A percentile compares a stretch with the other conserved stretches of the same genome.
phyloP scores from a whole-genome alignment of 2,888 invertebrate genomes.

The Amphipyra berbera region DNA sequence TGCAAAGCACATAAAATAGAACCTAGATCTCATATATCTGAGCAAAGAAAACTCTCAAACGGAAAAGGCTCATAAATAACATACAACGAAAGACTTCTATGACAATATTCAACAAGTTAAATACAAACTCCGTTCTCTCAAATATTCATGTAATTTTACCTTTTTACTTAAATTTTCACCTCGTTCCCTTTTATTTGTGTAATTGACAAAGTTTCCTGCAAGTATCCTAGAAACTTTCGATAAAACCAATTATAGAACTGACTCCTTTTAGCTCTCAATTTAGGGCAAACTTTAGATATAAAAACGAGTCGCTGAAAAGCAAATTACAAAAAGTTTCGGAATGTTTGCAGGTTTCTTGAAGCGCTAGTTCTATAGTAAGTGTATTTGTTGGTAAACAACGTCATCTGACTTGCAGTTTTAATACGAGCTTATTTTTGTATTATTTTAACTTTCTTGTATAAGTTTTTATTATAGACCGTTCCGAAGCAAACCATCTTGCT shows the following conservation, averaged over 20 bases:
- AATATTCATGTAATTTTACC: slow-evolving; percentile 40
- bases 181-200: slow-evolving; percentile 54
- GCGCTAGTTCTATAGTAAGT: neutral
- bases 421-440: too few relatives aligned
- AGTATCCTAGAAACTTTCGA: slow-evolving; percentile 44
- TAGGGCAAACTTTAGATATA: slow-evolving; percentile 27
- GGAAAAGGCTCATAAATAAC: slow-evolving; percentile 19
- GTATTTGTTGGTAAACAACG: slow-evolving; percentile 12
- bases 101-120: slow-evolving; percentile 52
- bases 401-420: slow-evolving; percentile 7
- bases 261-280: slow-evolving; percentile 37
- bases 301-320: slow-evolving; percentile 23
- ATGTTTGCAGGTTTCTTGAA: neutral
- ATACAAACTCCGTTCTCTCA: slow-evolving; percentile 24
- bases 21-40: neutral
- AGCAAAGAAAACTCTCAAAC: slow-evolving; percentile 3
- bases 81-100: slow-evolving; percentile 25
- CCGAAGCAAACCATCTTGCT: too few relatives aligned
- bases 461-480: too few relatives aligned
- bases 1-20: neutral
- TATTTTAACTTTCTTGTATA: too few relatives aligned
- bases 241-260: slow-evolving; percentile 55
- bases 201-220: slow-evolving; percentile 58
- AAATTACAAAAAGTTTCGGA: slow-evolving; percentile 16
- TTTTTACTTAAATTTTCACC: slow-evolving; percentile 46